These are phyloP conservation scores for Carcharodon carcharias DNA, from an alignment of 2,797 vertebrate species.

Conservation along the genomic window DNA sequence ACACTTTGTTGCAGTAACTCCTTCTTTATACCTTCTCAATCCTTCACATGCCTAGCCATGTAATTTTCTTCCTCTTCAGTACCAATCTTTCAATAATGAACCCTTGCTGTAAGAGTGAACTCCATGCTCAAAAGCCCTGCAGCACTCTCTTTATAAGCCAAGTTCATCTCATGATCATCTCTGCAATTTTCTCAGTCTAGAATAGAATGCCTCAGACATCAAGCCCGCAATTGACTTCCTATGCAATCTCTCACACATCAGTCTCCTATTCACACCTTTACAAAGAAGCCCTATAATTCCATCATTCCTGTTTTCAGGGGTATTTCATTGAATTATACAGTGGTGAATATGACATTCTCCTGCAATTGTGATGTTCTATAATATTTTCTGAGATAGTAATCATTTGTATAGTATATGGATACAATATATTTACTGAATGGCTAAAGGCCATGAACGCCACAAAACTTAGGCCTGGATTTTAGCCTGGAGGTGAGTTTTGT, in stretches of 20 bases:
- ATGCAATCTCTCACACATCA: not conserved
- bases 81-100: not conserved
- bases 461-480: not conserved
- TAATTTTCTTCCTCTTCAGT: not conserved
- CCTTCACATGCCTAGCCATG: not conserved
- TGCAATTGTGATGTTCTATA: not conserved
- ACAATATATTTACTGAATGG: not conserved
- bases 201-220: not conserved
- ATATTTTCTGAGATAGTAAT: not conserved
- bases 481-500: not conserved
- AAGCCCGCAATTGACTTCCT: not conserved
- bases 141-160: not conserved
- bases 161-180: constrained; percentile 4
- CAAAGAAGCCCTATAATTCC: not conserved
- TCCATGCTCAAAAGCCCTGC: not conserved
- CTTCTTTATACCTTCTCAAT: not conserved
- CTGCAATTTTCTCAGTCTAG: not conserved
- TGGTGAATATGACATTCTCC: not conserved
- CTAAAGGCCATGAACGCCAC: not conserved
- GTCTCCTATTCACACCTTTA: not conserved
- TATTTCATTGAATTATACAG: not conserved
- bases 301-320: not conserved
- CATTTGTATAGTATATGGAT: not conserved
- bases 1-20: not conserved
- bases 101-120: not conserved